Conservation (phyloP, 1,140 invertebrate species). For the Nephila pilipes region DNA sequence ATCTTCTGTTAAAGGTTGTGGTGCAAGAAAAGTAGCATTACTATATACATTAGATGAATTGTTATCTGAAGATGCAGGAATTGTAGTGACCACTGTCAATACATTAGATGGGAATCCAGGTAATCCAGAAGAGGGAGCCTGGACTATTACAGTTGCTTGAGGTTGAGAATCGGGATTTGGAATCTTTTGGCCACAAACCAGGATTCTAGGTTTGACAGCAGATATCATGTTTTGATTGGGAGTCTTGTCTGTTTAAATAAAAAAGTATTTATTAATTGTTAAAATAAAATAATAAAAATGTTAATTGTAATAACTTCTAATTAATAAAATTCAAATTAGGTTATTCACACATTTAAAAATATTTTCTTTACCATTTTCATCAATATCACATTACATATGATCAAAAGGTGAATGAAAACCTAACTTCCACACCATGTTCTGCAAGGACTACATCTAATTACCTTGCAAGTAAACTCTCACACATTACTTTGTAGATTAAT, state of each 20-base stretch:
- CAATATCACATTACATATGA: too few species aligned
- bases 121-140: slow-evolving; percentile 68
- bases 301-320: neutral
- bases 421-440: too few species aligned
- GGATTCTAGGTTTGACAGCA: slow-evolving; percentile 63
- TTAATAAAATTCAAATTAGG: too few species aligned
- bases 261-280: neutral
- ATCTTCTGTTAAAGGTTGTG: slow-evolving; percentile 55
- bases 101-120: slow-evolving; percentile 52
- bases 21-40: slow-evolving; percentile 66
- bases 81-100: slow-evolving; percentile 57
- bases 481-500: too few species aligned
- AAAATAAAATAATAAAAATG: neutral
- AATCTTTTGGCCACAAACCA: slow-evolving; percentile 70
- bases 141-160: slow-evolving; percentile 77
- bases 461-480: too few species aligned
- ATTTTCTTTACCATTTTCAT: too few species aligned
- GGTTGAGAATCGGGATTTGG: slow-evolving; percentile 40
- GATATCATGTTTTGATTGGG: slow-evolving; percentile 14
- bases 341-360: too few species aligned
- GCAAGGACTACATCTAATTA: too few species aligned
- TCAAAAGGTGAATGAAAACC: too few species aligned
- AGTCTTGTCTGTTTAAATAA: slow-evolving; percentile 38
- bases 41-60: slow-evolving; percentile 59
- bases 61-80: neutral